Percentiles rank a stretch among this genome's conserved stretches.
Conservation (phyloP, 2,113 vertebrate species). For the Pollachius pollachius region DNA sequence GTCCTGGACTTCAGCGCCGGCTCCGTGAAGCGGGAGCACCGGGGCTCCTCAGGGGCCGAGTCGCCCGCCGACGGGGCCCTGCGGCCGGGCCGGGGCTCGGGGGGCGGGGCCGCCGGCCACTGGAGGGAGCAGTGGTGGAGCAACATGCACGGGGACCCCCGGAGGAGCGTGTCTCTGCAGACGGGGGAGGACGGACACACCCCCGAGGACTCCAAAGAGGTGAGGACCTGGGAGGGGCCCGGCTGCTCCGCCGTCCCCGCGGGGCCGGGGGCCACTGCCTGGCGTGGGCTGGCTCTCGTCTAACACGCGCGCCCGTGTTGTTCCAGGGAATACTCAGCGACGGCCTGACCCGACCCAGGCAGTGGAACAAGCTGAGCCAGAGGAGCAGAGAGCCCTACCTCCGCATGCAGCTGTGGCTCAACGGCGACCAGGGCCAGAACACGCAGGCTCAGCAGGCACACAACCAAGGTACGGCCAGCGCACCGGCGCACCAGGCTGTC, state of each 20-base stretch:
- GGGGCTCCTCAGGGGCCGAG: slow-evolving; percentile 73
- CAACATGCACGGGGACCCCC: slow-evolving; percentile 82
- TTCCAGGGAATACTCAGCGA: slow-evolving; percentile 79
- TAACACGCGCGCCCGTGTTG: slow-evolving; percentile 4
- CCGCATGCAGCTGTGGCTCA: slow-evolving; percentile 96
- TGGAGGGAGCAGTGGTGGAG: slow-evolving; percentile 97
- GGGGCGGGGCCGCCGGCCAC: slow-evolving; percentile 51
- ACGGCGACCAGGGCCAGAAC: slow-evolving; percentile 86
- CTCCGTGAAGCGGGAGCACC: slow-evolving; percentile 81
- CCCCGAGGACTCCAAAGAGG: slow-evolving; percentile 81
- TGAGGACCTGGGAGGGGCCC: slow-evolving; percentile 30
- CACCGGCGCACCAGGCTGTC: neutral
- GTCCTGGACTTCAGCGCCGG: slow-evolving; percentile 78
- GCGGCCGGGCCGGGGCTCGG: slow-evolving; percentile 77
- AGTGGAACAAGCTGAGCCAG: slow-evolving; percentile 94
- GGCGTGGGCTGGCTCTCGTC: slow-evolving; percentile 16
- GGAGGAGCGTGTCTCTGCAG: slow-evolving; percentile 61
- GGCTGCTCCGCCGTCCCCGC: neutral
- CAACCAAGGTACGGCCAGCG: slow-evolving; percentile 57
- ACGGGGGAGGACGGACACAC: slow-evolving; percentile 77
- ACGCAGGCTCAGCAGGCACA: slow-evolving; percentile 56
- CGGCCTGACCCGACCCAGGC: slow-evolving; percentile 91
- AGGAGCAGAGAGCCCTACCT: slow-evolving; percentile 94
- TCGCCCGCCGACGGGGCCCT: slow-evolving; percentile 70
- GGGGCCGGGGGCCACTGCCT: no score